A percentile compares a stretch with the other conserved stretches of the same genome.
These are phyloP conservation scores for Sipha maydis DNA, from an alignment of 2,888 invertebrate species.

Conservation along the genomic window DNA sequence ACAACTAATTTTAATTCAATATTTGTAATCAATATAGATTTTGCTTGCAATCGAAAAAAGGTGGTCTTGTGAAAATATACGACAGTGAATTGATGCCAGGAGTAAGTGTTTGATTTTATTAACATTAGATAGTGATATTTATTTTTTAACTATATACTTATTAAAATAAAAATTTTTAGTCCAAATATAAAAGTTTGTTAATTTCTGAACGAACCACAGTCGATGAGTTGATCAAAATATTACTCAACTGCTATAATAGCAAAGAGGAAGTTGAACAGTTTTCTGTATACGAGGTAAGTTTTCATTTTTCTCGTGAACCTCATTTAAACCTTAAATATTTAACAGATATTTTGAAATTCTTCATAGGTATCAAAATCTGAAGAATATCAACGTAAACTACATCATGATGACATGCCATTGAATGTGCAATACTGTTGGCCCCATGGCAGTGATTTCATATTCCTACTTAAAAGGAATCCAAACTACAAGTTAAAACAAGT, in stretches of 20 bases:
- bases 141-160: neutral
- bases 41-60: slow-evolving; percentile 81
- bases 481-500: slow-evolving; percentile 74
- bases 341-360: slow-evolving; percentile 62
- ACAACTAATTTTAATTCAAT: neutral
- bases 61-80: slow-evolving; percentile 91
- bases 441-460: slow-evolving; percentile 76
- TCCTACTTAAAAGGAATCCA: slow-evolving; percentile 83
- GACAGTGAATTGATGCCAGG: slow-evolving; percentile 89
- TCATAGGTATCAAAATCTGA: slow-evolving; percentile 77
- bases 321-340: neutral
- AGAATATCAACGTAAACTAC: slow-evolving; percentile 87
- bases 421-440: slow-evolving; percentile 81
- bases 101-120: slow-evolving; percentile 67
- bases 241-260: slow-evolving; percentile 86
- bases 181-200: slow-evolving; percentile 90
- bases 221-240: slow-evolving; percentile 84
- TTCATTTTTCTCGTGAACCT: neutral
- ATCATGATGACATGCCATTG: slow-evolving; percentile 86
- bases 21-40: slow-evolving; percentile 27
- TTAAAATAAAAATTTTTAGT: no score
- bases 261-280: slow-evolving; percentile 86
- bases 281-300: slow-evolving; percentile 82
- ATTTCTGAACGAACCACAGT: slow-evolving; percentile 90
- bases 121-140: neutral